Evolutionary conservation across 2,113 vertebrate species (phyloP).

Genomic region (Galbula dea): DNA sequence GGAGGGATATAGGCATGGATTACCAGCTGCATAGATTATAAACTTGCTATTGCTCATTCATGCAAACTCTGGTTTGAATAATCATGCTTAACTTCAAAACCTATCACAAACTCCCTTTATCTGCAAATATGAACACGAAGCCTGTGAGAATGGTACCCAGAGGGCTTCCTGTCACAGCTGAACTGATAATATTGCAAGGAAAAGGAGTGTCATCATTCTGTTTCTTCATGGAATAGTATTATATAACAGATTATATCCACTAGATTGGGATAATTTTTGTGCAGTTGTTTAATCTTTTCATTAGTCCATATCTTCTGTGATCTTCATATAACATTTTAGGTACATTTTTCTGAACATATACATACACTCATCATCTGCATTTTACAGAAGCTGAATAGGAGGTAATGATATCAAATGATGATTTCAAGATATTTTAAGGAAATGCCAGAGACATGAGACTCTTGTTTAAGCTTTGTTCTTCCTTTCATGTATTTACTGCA

Average conservation of each 20-base stretch:
- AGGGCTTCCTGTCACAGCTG: conserved; percentile 4
- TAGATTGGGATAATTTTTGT: fast-evolving
- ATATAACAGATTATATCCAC: neutral
- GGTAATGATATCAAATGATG: neutral
- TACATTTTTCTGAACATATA: neutral
- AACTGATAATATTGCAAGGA: neutral
- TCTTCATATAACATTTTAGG: neutral
- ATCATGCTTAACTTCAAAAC: conserved; percentile 8
- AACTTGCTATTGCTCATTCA: conserved; percentile 51
- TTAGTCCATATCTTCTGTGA: neutral
- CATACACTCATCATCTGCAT: neutral
- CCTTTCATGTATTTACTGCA: neutral
- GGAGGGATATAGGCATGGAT: neutral
- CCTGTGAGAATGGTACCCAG: neutral
- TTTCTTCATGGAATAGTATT: neutral
- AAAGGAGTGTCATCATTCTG: neutral
- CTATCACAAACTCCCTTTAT: conserved; percentile 10
- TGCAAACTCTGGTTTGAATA: conserved; percentile 45
- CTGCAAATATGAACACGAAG: conserved; percentile 20
- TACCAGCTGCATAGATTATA: conserved; percentile 30
- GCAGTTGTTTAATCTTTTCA: neutral
- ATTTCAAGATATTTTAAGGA: conserved; percentile 21
- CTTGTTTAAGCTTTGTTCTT: neutral
- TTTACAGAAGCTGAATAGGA: neutral
- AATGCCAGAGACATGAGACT: neutral